Percentiles rank a stretch among this genome's conserved stretches.
These are phyloP conservation scores for Lasioglossum calceatum DNA, from an alignment of 2,888 invertebrate species.

Conservation along the genomic window DNA sequence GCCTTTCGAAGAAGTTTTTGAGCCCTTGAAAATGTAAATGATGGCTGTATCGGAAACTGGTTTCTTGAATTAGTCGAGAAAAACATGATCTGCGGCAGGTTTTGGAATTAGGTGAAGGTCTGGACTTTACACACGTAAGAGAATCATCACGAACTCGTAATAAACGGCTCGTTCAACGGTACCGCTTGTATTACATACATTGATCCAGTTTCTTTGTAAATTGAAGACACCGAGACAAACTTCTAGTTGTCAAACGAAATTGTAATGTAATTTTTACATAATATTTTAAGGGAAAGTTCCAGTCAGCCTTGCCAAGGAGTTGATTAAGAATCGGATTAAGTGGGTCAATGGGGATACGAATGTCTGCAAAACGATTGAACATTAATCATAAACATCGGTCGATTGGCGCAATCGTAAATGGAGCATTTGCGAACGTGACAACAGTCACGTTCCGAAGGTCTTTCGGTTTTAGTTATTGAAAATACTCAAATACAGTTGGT, in stretches of 20 bases:
- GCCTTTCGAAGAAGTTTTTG: neutral
- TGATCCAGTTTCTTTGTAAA: neutral
- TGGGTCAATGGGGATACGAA: constrained; percentile 46
- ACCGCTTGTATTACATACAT: neutral
- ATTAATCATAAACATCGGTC: constrained; percentile 46
- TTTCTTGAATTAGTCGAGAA: neutral
- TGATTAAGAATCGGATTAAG: constrained; percentile 44
- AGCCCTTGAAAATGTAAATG: neutral
- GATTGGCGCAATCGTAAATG: constrained; percentile 2
- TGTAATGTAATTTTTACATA: neutral
- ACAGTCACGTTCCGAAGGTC: neutral
- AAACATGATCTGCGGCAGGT: constrained; percentile 12
- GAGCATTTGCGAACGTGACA: constrained; percentile 14
- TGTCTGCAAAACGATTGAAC: neutral
- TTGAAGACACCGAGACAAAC: neutral
- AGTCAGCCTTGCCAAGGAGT: constrained; percentile 51
- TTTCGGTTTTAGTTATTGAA: neutral
- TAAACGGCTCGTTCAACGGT: neutral
- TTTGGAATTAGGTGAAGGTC: constrained; percentile 44
- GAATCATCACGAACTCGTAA: neutral
- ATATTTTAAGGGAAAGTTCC: constrained; percentile 35
- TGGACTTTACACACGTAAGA: neutral
- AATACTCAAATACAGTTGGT: neutral
- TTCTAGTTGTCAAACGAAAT: neutral
- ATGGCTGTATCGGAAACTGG: neutral